Base-by-base conservation (phyloP, 2,888 invertebrate species). In the Mesoligia furuncula region DNA sequence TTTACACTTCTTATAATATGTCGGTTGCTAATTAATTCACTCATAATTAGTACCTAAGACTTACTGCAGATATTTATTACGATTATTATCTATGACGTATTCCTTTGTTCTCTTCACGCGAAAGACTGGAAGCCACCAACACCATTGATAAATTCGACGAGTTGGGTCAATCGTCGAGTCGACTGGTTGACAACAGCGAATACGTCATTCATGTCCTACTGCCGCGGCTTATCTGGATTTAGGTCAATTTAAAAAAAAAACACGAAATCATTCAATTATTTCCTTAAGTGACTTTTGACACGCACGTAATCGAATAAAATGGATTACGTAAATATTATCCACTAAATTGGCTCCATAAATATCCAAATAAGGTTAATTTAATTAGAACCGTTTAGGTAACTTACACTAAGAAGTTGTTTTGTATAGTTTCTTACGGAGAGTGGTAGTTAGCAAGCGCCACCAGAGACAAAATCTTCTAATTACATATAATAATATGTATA, bases 191-290 rank as follows among this genome's bases (percentile, higher is more conserved):
- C 48, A 85, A 65, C 81, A 71, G 57, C 70, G 64, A 76, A 45
- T 84, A 81, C 83, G 83, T 73, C 77, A 84, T 84, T 80, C 77
- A 86, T 62, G 79, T 65, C 75, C 82, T 81, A 83, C 72, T 85
- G 62, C 57, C 65, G 72, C 65, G 72, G 81, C 54, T 59, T 73
- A 75, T 66, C 69, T 66, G 72, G 27, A 83, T 64, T 13, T 85
- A 83, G 83, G 83, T 83, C 83, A 83, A 61, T 9, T 70, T 8
- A 73, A 69, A 85, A 81, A 81, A 76, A 75, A 85, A 61, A 57
- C 9, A 48, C 1, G 24, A n/a, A 11, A 17, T 73, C 11, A 11
- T 36, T 45, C 17, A 20, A 1, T 42, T 62, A 45, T 65, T 48
- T n/a, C 5, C 20, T 11, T 64, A 77, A 1, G 42, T 82, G n/a